A percentile compares a stretch with the other conserved stretches of the same genome.
Conservation (phyloP, 1,140 invertebrate species). For the Formica exsecta region DNA sequence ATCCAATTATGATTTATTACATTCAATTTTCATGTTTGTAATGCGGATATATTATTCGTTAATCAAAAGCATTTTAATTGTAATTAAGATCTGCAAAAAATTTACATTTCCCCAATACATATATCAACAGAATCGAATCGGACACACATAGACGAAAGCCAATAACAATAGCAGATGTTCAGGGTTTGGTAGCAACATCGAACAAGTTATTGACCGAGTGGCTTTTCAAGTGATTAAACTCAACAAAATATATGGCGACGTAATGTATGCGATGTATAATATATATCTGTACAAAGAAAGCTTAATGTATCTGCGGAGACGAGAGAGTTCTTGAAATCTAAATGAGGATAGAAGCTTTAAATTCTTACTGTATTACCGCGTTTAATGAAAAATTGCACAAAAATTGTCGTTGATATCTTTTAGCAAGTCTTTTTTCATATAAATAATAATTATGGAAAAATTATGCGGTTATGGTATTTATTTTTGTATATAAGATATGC, state of each 20-base stretch:
- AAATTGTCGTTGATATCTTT: not conserved
- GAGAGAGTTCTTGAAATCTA: not conserved
- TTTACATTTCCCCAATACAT: not conserved
- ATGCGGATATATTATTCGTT: not conserved
- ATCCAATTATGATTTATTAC: not conserved
- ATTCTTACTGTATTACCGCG: not conserved
- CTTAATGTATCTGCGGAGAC: not conserved
- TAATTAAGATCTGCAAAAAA: not conserved
- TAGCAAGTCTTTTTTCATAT: not conserved
- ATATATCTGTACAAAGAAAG: slow-evolving; percentile 10
- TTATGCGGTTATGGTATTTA: too few relatives aligned
- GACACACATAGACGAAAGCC: not conserved
- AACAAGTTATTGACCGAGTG: slow-evolving; percentile 18
- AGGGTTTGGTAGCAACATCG: not conserved
- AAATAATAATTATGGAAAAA: not conserved
- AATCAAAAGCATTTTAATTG: not conserved
- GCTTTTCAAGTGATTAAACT: slow-evolving; percentile 33
- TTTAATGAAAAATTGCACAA: not conserved
- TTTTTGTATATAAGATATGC: too few relatives aligned
- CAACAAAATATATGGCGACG: not conserved
- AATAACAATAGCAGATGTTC: slow-evolving; percentile 23
- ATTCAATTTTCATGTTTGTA: not conserved
- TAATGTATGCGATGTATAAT: not conserved
- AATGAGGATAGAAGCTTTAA: not conserved
- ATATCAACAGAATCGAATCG: not conserved